Evolutionary conservation across 2,113 vertebrate genomes (phyloP).

Genomic region (Megaceryle torquata): DNA sequence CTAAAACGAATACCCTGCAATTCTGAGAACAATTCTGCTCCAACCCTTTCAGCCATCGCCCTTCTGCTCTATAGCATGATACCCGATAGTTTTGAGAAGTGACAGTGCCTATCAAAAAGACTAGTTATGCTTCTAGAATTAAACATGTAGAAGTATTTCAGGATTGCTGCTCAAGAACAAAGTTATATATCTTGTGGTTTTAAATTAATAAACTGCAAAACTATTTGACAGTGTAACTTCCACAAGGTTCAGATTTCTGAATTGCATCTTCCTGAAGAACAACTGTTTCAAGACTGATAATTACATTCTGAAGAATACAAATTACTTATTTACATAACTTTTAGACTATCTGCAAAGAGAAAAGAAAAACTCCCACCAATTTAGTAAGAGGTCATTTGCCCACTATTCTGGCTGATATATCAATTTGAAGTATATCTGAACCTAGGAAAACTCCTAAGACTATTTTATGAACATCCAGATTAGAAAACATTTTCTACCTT

Average conservation of each 20-base stretch:
- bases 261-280: not conserved
- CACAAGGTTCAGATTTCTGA: not conserved
- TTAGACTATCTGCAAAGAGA: not conserved
- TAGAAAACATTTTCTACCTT: conserved; percentile 77
- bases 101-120: not conserved
- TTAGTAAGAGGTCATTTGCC: not conserved
- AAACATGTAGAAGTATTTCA: not conserved
- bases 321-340: not conserved
- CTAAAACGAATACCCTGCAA: not conserved
- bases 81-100: not conserved
- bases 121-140: not conserved
- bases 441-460: not conserved
- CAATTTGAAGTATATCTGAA: not conserved
- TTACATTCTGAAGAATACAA: not conserved
- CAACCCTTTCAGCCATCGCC: not conserved
- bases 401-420: not conserved
- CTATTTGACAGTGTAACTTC: not conserved
- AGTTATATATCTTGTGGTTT: not conserved
- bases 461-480: not conserved
- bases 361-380: not conserved
- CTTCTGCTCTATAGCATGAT: not conserved
- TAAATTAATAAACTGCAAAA: not conserved
- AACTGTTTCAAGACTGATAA: not conserved
- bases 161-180: not conserved
- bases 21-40: not conserved